Percentiles rank a stretch among this genome's conserved stretches.
Evolutionary conservation across 2,797 vertebrate genomes (phyloP).

Genomic region (Stomatorhinus walkeri): DNA sequence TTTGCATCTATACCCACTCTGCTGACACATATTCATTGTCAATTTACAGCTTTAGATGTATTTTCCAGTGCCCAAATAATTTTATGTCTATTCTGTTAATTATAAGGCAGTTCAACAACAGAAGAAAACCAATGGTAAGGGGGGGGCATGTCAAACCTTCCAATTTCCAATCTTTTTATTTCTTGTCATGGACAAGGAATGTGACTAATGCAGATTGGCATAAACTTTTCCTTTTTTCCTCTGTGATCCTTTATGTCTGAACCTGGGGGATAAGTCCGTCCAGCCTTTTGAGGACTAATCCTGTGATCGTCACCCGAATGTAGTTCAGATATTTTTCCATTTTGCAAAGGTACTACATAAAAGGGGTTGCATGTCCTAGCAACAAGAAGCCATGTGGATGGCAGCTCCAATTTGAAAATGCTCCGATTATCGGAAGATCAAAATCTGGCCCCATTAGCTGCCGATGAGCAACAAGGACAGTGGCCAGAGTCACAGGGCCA

Average conservation of each 20-base stretch:
- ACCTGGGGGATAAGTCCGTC: neutral
- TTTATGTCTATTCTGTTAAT: constrained; percentile 17
- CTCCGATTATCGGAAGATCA: neutral
- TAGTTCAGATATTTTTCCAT: neutral
- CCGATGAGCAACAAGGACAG: neutral
- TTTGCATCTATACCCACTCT: too few relatives aligned
- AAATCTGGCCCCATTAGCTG: neutral
- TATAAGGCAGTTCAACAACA: constrained; percentile 40
- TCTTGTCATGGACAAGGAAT: neutral
- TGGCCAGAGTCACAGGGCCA: neutral
- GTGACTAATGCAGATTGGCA: neutral
- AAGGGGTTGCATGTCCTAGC: neutral
- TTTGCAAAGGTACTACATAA: neutral
- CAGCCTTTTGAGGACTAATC: neutral
- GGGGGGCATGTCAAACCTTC: neutral
- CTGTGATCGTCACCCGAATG: neutral
- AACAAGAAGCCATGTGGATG: neutral
- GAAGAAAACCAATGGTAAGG: constrained; percentile 30
- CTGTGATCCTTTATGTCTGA: neutral
- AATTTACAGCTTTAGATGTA: too few relatives aligned
- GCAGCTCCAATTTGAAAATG: neutral
- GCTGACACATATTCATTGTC: too few relatives aligned
- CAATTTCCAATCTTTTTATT: neutral
- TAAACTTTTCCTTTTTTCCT: neutral
- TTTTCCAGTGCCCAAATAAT: too few relatives aligned